phyloP scores from a whole-genome alignment of 2,113 vertebrate species.

The Lucifuga dentata region DNA sequence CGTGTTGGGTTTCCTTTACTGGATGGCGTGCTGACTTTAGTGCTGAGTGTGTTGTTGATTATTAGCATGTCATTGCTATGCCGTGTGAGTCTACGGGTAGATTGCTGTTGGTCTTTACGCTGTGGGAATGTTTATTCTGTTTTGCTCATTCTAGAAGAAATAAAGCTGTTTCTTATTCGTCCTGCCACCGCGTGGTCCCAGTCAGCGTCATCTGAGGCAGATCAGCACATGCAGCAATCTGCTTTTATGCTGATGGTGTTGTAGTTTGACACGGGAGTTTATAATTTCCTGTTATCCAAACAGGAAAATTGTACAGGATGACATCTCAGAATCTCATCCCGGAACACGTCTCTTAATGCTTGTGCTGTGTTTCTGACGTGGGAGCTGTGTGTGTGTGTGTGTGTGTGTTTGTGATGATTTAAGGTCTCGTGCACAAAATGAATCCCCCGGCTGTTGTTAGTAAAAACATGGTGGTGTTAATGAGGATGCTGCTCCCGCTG shows the following conservation, averaged over 20 bases:
- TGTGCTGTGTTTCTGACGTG: not conserved
- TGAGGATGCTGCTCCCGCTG: slow-evolving; percentile 79
- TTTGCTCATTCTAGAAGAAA: slow-evolving; percentile 7
- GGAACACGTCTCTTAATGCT: not conserved
- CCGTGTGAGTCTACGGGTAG: not conserved
- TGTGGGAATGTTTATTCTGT: slow-evolving; percentile 27
- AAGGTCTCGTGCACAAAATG: not conserved
- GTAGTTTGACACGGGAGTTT: not conserved
- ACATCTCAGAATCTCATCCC: not conserved
- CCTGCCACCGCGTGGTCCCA: not conserved
- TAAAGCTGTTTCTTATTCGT: slow-evolving; percentile 26
- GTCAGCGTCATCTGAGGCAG: slow-evolving; percentile 16
- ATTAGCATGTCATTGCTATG: slow-evolving; percentile 35
- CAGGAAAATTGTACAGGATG: not conserved
- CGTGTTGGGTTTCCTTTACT: slow-evolving; percentile 3
- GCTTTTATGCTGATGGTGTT: slow-evolving; percentile 1
- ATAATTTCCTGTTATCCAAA: not conserved
- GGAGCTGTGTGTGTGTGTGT: no score
- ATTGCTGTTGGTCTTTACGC: no score
- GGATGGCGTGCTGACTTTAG: not conserved
- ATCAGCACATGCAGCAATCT: slow-evolving; percentile 3
- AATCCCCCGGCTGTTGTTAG: slow-evolving; percentile 69
- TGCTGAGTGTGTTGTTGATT: slow-evolving; percentile 7
- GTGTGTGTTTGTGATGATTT: slow-evolving; percentile 5
- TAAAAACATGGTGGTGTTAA: slow-evolving; percentile 92